Evolutionary conservation across 2,888 invertebrate genomes (phyloP), one percentile per base, ranked within the genome.

Genomic region (Ochlodes sylvanus): DNA sequence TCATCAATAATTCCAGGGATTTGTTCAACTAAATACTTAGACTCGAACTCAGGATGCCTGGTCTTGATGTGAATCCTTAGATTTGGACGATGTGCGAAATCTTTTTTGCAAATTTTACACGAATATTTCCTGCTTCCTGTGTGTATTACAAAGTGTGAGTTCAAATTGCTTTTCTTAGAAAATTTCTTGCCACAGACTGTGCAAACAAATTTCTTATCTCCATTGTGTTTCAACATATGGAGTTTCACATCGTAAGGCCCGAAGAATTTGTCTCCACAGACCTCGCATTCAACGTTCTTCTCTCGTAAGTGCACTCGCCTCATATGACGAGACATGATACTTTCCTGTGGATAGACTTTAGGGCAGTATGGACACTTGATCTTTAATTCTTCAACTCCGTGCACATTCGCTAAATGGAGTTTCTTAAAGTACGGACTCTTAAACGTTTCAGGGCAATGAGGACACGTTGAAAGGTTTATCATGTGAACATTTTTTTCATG

Each of bases 301-400:
- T 93, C 92, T 61, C 88, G 77, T 5, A 95, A 85, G 75, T 95
- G 95, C 0, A 94, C 94, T 0, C 94, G 87, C 55, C 95, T 90
- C 94, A 95, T 94, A 68, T 95, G 95, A 54, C 94, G 86, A 0
- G 94, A 94, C 84, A 95, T 90, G 0, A 94, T 94, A 56, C 94
- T 94, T 78, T 94, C 94, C 71, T 92, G 91, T 0, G 92, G 91
- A 44, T 85, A 93, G 0, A 93, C 85, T 75, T 90, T 92, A 54
- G 94, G 87, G 79, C 95, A 91, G 61, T 88, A 88, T 0, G 90
- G 91, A 50, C 92, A 93, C 64, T 90, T 90, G 4, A 93, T 89
- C 71, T 87, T 91, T n/a, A 93, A 69, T 70, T 92, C 92, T 58
- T 92, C 92, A 0, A 92, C 86, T 0, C 87, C 88, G 47, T 93